Base-by-base conservation (phyloP, 1,140 invertebrate genomes). In the Pseudoatta argentina region DNA sequence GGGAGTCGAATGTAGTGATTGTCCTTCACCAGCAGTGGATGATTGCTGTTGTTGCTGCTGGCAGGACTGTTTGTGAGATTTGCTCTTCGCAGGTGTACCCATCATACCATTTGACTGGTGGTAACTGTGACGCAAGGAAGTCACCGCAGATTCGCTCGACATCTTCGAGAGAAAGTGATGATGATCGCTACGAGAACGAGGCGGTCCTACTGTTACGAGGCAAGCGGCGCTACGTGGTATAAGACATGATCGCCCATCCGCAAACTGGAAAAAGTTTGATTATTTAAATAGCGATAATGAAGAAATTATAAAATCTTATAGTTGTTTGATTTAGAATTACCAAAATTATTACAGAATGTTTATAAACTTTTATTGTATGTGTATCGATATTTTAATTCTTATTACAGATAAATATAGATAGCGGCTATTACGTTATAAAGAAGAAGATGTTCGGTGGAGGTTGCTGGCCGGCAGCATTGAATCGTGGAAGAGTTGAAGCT, bases 81-180 rank as follows among this genome's bases (percentile, higher is more conserved):
- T 93, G 3, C 90, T 71, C 85, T 95, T 82, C 5, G 91, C 86
- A 87, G 92, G 86, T 48, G 94, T 83, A 48, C 83, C n/a, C 59
- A 82, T 76, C n/a, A 93, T 82, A 8, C 95, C 94, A 83, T 96
- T 96, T 1, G 94, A 93, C 87, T 96, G 95, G 63, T 96, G 95
- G 76, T 95, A 94, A 64, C 94, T 94, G 83, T 95, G 92, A 34
- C 94, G 88, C 73, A 93, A 91, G 51, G 93, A 91, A 27, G 93
- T 79, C 85, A 91, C 81, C 92, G 94, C 24, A 90, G 95, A 88
- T 87, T 96, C 96, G 67, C 95, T 96, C 2, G 96, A 95, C 51
- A 95, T 96, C 92, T 97, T 97, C 0, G 97, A 96, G 8, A 97
- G 95, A 73, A 97, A 96, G 89, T 97, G 96, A 69, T 96, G 96